A percentile compares a stretch with the other conserved stretches of the same genome.
Conservation (phyloP, 37 sponge, comb jelly and placozoan genomes). For the Mnemiopsis leidyi region DNA sequence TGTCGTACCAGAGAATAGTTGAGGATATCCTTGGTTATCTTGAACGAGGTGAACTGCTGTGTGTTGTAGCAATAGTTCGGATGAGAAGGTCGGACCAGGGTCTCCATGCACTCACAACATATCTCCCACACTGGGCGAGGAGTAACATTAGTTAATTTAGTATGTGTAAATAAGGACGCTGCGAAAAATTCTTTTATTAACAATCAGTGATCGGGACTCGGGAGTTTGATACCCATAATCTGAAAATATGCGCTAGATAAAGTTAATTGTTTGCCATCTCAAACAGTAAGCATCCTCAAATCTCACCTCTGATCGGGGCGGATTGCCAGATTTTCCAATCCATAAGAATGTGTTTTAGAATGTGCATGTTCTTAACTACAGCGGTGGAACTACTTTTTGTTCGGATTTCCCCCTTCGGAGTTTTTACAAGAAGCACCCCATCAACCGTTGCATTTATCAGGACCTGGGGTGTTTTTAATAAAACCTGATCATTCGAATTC, state of each 20-base stretch:
- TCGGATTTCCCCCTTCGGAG: background rate
- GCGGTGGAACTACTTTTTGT: conserved; percentile 16
- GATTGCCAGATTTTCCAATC: conserved; percentile 92
- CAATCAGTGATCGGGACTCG: background rate
- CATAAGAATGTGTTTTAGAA: conserved; percentile 80
- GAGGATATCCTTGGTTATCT: conserved; percentile 39
- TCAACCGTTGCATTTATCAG: conserved; percentile 16
- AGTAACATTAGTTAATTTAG: background rate
- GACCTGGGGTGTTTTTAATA: conserved; percentile 11
- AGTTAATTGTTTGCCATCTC: too few relatives aligned
- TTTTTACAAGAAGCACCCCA: background rate
- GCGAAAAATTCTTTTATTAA: background rate
- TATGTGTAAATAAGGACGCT: too few relatives aligned
- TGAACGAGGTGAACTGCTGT: conserved; percentile 11
- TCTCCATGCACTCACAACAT: conserved; percentile 65
- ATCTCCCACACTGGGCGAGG: conserved; percentile 28
- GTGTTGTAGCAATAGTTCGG: conserved; percentile 58
- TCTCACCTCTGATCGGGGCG: conserved; percentile 50
- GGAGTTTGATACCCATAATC: too few relatives aligned
- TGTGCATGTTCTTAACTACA: conserved; percentile 67
- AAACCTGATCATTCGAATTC: background rate
- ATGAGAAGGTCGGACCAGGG: conserved; percentile 47
- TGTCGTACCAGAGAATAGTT: conserved; percentile 8
- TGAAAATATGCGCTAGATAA: too few relatives aligned
- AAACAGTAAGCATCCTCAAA: too few relatives aligned